Evolutionary conservation across 2,797 vertebrate species (phyloP), one percentile per base, ranked within the genome.

Genomic region (Falco peregrinus): DNA sequence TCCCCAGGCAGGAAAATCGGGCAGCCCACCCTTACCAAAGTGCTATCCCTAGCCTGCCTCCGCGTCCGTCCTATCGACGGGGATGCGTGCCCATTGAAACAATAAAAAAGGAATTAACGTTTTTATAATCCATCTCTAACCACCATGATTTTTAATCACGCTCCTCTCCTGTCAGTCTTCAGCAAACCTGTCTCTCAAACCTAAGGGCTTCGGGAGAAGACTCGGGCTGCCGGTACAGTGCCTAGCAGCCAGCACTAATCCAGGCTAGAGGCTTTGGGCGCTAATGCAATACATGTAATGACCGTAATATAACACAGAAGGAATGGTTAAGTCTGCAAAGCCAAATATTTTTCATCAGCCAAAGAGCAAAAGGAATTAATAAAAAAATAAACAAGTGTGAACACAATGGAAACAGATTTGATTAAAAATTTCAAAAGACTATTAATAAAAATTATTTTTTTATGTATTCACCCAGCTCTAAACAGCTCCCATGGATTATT

Each of bases 121-220:
- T 15, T 24, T 33, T 2, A 0, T 11, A 33, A n/a, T 3, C 28
- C 26, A 1, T 17, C 5, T 31, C 17, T 3, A 45, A 6, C 13
- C 31, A 6, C 11, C 13, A 35, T 0, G 50, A 6, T 1, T 56
- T n/a, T 16, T 24, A 24, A 11, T 35, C 21, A 17, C 10, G 14
- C 15, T n/a, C 15, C 7, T 18, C 5, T 18, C 10, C 19, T 25
- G 5, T 37, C 16, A 0, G 6, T 10, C 5, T 21, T 11, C 35
- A 10, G 33, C 51, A 25, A n/a, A 50, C n/a, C 19, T 28, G 9
- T 35, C 35, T 35, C 35, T 35, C 35, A 35, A 35, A 35, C 35
- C 35, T 35, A 35, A 15, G 16, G 33, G 43, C 48, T 29, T 19
- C 4, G 22, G 48, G 28, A 64, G 70, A 11, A 64, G 8, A 6